These are phyloP conservation scores for Crepidodera aurea DNA, from an alignment of 2,888 invertebrate genomes.

Conservation along the genomic window DNA sequence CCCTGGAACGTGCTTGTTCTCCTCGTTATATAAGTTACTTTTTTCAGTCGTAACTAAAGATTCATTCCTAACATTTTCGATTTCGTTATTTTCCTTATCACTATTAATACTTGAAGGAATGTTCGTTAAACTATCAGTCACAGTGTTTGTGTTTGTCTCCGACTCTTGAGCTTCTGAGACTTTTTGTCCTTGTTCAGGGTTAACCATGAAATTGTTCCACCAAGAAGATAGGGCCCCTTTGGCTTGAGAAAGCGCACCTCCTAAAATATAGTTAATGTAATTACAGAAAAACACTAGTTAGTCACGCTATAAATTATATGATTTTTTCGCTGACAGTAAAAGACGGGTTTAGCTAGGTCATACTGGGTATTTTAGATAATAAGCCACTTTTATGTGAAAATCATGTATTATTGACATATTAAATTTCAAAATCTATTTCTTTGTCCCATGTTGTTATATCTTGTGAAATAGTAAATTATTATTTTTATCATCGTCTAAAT, in stretches of 20 bases:
- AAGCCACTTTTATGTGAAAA: no score
- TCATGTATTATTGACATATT: no score
- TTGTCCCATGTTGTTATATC: no score
- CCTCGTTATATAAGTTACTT: slow-evolving; percentile 32
- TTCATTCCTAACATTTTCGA: slow-evolving; percentile 36
- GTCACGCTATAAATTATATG: no score
- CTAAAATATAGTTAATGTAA: slow-evolving; percentile 57
- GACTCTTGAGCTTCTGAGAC: slow-evolving; percentile 42
- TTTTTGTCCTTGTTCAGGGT: slow-evolving; percentile 57
- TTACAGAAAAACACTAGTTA: no score
- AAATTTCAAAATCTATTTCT: no score
- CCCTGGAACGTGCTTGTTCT: slow-evolving; percentile 48
- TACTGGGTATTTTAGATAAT: no score
- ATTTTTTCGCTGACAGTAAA: no score
- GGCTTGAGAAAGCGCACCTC: slow-evolving; percentile 88
- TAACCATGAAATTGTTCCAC: slow-evolving; percentile 79
- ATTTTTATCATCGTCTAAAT: no score
- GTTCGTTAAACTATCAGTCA: slow-evolving; percentile 34
- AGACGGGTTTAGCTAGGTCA: no score
- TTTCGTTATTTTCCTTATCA: slow-evolving; percentile 37
- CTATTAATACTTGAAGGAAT: slow-evolving; percentile 46
- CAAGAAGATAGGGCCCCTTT: slow-evolving; percentile 86
- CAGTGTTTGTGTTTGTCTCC: slow-evolving; percentile 33
- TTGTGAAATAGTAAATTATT: no score
- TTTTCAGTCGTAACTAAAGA: slow-evolving; percentile 38